Evolutionary conservation across 2,888 invertebrate species (phyloP).

Genomic region (Gymnocheta viridis): DNA sequence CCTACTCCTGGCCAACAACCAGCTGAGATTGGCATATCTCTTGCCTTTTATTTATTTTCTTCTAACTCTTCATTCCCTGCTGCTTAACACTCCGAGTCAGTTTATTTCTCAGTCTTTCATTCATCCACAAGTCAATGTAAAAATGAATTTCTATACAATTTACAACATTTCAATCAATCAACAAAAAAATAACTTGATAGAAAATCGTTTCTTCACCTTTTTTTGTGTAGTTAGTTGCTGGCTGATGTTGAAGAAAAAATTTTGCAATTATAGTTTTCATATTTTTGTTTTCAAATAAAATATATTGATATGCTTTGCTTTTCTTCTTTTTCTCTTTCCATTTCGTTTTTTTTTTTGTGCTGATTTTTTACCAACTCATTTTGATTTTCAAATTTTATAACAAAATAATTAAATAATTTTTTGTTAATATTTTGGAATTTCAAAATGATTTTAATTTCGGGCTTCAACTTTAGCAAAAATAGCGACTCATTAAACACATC

Average conservation of each 20-base stretch:
- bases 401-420: constrained; percentile 32
- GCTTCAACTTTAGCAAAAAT: constrained; percentile 74
- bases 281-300: background rate
- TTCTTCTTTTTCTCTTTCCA: constrained; percentile 49
- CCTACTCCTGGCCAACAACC: background rate
- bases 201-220: constrained; percentile 64
- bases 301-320: constrained; percentile 69
- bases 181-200: constrained; percentile 30
- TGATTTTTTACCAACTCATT: constrained; percentile 22
- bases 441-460: constrained; percentile 38
- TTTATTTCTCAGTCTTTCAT: constrained; percentile 2
- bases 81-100: background rate
- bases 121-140: constrained; percentile 35
- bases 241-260: constrained; percentile 1
- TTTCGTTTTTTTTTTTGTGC: constrained; percentile 27
- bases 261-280: constrained; percentile 10
- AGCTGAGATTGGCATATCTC: constrained; percentile 38
- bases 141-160: constrained; percentile 52
- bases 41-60: constrained; percentile 35
- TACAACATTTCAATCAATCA: constrained; percentile 68
- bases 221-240: constrained; percentile 1
- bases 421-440: constrained; percentile 52
- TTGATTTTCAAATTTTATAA: constrained; percentile 61
- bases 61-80: constrained; percentile 18
- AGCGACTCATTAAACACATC: constrained; percentile 90